These are phyloP conservation scores for Thelaira solivaga DNA, from an alignment of 2,888 invertebrate species.

Conservation along the genomic window DNA sequence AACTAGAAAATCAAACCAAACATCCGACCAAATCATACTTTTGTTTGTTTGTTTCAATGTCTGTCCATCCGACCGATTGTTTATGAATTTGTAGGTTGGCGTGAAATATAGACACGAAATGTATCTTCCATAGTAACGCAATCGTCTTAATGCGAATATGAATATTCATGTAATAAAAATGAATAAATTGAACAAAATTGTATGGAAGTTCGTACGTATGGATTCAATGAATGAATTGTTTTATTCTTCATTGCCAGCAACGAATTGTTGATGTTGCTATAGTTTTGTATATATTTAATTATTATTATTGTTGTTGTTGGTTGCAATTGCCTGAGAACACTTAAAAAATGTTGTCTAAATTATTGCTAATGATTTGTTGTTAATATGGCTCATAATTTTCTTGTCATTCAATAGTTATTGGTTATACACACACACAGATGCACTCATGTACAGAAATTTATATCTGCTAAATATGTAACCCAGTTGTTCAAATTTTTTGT, in stretches of 20 bases:
- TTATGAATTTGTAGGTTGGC: conserved; percentile 68
- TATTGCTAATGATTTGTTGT: conserved; percentile 75
- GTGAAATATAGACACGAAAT: conserved; percentile 71
- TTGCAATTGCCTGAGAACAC: conserved; percentile 56
- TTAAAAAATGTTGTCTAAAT: conserved; percentile 67
- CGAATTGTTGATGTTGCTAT: conserved; percentile 24
- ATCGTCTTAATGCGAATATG: conserved; percentile 59
- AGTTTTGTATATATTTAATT: no score
- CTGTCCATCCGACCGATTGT: conserved; percentile 38
- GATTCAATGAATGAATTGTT: conserved; percentile 46
- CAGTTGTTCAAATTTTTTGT: no score
- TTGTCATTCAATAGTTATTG: conserved; percentile 60
- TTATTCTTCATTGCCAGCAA: conserved; percentile 42
- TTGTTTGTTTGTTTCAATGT: no score
- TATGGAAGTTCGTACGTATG: conserved; percentile 27
- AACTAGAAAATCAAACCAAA: conserved; percentile 29
- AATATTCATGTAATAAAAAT: conserved; percentile 42
- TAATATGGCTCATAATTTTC: conserved; percentile 70
- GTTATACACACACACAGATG: not conserved
- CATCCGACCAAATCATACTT: conserved; percentile 7
- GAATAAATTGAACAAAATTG: conserved; percentile 46
- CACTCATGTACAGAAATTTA: not conserved
- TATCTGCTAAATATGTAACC: no score
- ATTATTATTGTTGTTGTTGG: not conserved
- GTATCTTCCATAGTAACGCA: conserved; percentile 70